phyloP scores from a whole-genome alignment of 2,888 invertebrate species.

The Empis stercorea region DNA sequence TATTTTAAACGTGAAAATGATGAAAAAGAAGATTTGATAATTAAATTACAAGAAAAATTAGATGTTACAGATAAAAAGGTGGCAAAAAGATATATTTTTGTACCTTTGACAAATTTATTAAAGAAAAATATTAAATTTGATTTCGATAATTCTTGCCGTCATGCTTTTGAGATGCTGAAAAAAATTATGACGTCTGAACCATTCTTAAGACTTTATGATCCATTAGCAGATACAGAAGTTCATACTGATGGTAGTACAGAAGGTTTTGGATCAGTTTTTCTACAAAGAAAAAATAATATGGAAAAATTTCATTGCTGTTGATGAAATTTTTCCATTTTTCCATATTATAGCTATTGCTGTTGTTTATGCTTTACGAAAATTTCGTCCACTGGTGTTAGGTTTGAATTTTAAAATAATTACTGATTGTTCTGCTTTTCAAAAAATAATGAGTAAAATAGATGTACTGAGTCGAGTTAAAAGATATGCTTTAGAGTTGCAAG shows the following conservation, averaged over 20 bases:
- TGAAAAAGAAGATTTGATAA: background rate
- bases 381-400: constrained; percentile 22
- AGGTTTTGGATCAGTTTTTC: background rate
- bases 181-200: background rate
- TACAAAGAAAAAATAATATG: background rate
- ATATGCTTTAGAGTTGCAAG: constrained; percentile 15
- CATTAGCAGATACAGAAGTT: background rate
- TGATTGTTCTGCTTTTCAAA: constrained; percentile 23
- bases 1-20: background rate
- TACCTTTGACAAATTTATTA: constrained; percentile 14
- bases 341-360: constrained; percentile 26
- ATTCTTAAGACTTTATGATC: background rate
- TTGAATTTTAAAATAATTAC: constrained; percentile 22
- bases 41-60: background rate
- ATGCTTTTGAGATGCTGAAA: constrained; percentile 8
- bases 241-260: background rate
- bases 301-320: constrained; percentile 16
- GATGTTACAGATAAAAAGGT: constrained; percentile 1
- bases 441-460: constrained; percentile 22
- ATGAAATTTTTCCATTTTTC: constrained; percentile 23
- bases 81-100: too few species aligned
- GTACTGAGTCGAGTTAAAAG: constrained; percentile 17
- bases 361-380: constrained; percentile 23
- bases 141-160: background rate
- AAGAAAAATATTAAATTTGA: background rate